Evolutionary conservation across 2,797 vertebrate species (phyloP), one percentile per base, ranked within the genome.

Genomic region (Hafferia zeledoni): DNA sequence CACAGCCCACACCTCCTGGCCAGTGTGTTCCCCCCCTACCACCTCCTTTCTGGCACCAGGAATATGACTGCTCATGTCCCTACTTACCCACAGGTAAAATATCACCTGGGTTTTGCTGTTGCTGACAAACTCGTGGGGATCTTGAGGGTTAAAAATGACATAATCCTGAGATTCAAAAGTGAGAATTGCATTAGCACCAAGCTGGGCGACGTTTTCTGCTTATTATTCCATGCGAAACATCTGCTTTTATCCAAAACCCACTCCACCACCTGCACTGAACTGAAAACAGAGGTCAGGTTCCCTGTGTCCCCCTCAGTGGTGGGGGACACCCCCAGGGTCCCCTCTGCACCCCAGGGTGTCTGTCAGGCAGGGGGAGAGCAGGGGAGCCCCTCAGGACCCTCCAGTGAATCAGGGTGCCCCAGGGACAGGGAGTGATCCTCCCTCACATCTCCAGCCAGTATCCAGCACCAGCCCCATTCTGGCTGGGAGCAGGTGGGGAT

Each of bases 41-140:
- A 0, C 11, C 35, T 59, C 24, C 49, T 5, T 1, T 27, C 25
- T 44, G n/a, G 43, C n/a, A 57, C 65, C 74, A 83, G 41, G 52
- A 90, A 64, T 10, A 35, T 0, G 0, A 33, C 8, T 63, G 53
- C 23, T 52, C 43, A 5, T 4, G 8, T 33, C 57, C 46, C 53
- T 57, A 98, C 98, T 98, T 97, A 99, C 99, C 96, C 96, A 98
- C n/a, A 81, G 93, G 90, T 99, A 99, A 97, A 98, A 98, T 79
- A 99, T 85, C 55, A 98, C 96, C 44, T 97, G 98, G 14, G 70
- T 98, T 91, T 96, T 93, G 87, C 98, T 99, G 95, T 98, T 99
- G 97, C 98, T 99, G 94, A 99, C 95, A 74, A 99, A 91, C 78
- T 99, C 98, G 18, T 89, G 96, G 85, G 95, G 96, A 77, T 99